A percentile compares a stretch with the other conserved stretches of the same genome.
These are phyloP conservation scores for Drosophila engyochracea DNA, from an alignment of 2,888 invertebrate genomes.

Conservation along the genomic window DNA sequence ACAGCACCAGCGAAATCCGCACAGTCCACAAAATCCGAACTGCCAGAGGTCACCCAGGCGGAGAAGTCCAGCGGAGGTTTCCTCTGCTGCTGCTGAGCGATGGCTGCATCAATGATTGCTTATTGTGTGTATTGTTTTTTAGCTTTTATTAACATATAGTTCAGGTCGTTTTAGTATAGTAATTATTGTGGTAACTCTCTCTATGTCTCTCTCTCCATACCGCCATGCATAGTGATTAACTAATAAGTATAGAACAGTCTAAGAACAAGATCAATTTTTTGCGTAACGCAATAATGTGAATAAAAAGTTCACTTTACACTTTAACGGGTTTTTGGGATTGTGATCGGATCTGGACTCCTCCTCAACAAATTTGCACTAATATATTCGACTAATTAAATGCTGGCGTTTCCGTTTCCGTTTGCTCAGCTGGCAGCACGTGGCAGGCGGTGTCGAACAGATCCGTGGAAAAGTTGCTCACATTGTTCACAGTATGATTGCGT, in stretches of 20 bases:
- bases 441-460: constrained; percentile 86
- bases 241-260: constrained; percentile 32
- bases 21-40: background rate
- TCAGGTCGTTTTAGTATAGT: constrained; percentile 56
- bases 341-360: background rate
- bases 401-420: background rate
- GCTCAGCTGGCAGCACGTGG: constrained; percentile 56
- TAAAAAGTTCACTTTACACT: constrained; percentile 20
- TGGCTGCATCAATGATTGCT: background rate
- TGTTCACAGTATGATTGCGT: constrained; percentile 85
- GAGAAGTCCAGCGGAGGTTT: constrained; percentile 36
- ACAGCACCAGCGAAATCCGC: background rate
- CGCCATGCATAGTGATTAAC: constrained; percentile 34
- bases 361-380: constrained; percentile 40
- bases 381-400: constrained; percentile 35
- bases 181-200: constrained; percentile 30
- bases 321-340: background rate
- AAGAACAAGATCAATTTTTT: constrained; percentile 52
- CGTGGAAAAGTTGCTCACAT: constrained; percentile 86
- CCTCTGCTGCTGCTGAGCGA: constrained; percentile 48
- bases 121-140: constrained; percentile 1
- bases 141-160: constrained; percentile 47
- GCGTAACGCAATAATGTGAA: constrained; percentile 51
- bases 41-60: background rate
- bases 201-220: background rate